phyloP scores from a whole-genome alignment of 2,888 invertebrate genomes.

The Lobophora halterata region DNA sequence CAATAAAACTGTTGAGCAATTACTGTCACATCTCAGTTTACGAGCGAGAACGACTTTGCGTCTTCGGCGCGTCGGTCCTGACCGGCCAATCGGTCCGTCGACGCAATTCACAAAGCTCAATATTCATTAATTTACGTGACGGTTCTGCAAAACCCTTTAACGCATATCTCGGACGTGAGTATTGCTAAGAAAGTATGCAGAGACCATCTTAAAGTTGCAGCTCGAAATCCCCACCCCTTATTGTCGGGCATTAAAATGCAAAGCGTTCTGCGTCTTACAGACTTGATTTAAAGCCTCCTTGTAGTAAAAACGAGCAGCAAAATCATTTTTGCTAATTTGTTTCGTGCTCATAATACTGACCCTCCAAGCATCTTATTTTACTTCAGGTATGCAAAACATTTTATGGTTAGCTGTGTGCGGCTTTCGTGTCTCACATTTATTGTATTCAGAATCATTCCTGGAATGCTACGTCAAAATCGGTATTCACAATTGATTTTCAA shows the following conservation, averaged over 20 bases:
- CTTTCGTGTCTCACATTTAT: slow-evolving; percentile 49
- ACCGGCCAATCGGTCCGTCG: slow-evolving; percentile 44
- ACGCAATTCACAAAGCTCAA: slow-evolving; percentile 48
- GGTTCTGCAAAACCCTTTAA: slow-evolving; percentile 58
- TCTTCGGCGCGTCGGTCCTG: slow-evolving; percentile 23
- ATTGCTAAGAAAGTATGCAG: slow-evolving; percentile 43
- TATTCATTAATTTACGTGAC: slow-evolving; percentile 69
- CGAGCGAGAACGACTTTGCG: slow-evolving; percentile 50
- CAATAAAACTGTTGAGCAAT: slow-evolving; percentile 19
- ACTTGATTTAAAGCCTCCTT: slow-evolving; percentile 25
- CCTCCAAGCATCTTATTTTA: slow-evolving; percentile 54
- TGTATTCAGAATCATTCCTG: slow-evolving; percentile 42
- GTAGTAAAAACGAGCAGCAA: slow-evolving; percentile 34
- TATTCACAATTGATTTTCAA: slow-evolving; percentile 41
- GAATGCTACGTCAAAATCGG: slow-evolving; percentile 43
- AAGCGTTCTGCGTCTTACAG: slow-evolving; percentile 33
- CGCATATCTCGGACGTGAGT: slow-evolving; percentile 49
- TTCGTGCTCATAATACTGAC: slow-evolving; percentile 49
- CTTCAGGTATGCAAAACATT: slow-evolving; percentile 54
- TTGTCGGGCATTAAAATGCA: slow-evolving; percentile 18
- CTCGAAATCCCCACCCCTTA: slow-evolving; percentile 30
- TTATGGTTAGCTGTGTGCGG: slow-evolving; percentile 57
- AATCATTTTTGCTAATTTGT: slow-evolving; percentile 48
- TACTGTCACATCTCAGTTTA: slow-evolving; percentile 44
- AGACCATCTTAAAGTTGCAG: slow-evolving; percentile 36